Base-by-base conservation (phyloP, 2,113 vertebrate genomes). In the Thunnus thynnus region DNA sequence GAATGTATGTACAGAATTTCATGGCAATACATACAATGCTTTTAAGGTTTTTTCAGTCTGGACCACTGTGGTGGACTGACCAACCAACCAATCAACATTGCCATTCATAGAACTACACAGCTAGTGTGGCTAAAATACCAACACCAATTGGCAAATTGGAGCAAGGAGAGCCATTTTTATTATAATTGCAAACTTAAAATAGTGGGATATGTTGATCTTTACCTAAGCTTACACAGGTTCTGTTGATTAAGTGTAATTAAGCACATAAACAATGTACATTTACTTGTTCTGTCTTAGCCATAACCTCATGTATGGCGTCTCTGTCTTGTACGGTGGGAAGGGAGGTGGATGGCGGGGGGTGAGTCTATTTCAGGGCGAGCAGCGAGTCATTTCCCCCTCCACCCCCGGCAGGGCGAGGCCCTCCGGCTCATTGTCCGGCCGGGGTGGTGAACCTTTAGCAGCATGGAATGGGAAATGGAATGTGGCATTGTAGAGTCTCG, bases 381-480 rank as follows among this genome's bases (percentile, higher is more conserved):
- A 47, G 64, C 55, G 48, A 88, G 75, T 89, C 88, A 93, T 57
- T 92, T 86, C 90, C 90, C 70, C 50, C 69, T 20, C 71, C 75
- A 5, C 86, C 68, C 82, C 46, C 16, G 4, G 44, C 64, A 86
- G 91, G 90, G 90, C 5, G 91, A 77, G 90, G 86, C 81, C 66
- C 90, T 88, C 72, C 80, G 16, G 74, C 86, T 89, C 84, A 93
- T 93, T 93, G 92, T 94, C 90, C 74, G 3, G 60, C 47, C 4
- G 22, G 86, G 88, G 87, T 89, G 87, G 85, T 89, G 84, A 92
- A 92, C 90, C 90, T 88, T 83, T 68, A 27, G 63, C 67, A 87
- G 80, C 90, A 90, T 80, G 80, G 72, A 76, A 86, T 56, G 79
- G 87, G 63, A 88, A 89, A 85, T 83, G 88, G 82, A 92, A 90